Base-by-base conservation (phyloP, 2,797 vertebrate species). In the Syngnathus acus region DNA sequence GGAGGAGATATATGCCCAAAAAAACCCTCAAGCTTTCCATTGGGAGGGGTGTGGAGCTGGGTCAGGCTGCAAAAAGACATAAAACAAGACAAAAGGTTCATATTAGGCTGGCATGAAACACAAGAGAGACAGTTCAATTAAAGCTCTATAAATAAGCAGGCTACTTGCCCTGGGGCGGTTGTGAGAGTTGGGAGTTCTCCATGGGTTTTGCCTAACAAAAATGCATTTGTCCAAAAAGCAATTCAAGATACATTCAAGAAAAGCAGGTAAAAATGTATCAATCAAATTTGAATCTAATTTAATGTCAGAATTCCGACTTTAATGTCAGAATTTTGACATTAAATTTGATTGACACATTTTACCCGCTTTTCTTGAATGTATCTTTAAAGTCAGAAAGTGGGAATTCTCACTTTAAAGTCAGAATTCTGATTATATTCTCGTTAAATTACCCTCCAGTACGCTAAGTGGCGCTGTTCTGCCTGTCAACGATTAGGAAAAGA, bases 111-210 rank as follows among this genome's bases (percentile, higher is more conserved):
- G 55, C 76, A 26, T 67, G 79, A 39, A 78, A 48, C 86, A 48
- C 86, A 66, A 40, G 86, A 85, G 86, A 83, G 65, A 26, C 75
- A 83, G 78, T 85, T 85, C 87, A 87, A 89, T 89, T 89, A 84
- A 76, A 71, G 64, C 23, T 67, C 85, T 86, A 89, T 82, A 88
- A 87, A 88, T 88, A 90, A 85, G 82, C 76, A 67, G 74, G 84
- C 82, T 66, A 80, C 75, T 87, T 88, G 87, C 79, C 86, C 84
- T 84, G 83, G 85, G 77, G 32, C 68, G 80, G 82, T 85, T 86
- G 82, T 84, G 77, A 85, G 77, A 71, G 65, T 58, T 58, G 65
- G 76, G 67, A 65, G 67, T 62, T 75, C 82, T 78, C 83, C 9
- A 26, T 62, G 74, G 66, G 61, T 40, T 40, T 60, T 9, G 21